A percentile compares a stretch with the other conserved stretches of the same genome.
Conservation (phyloP, 1,140 invertebrate species). For the Lasaia peninsularis region DNA sequence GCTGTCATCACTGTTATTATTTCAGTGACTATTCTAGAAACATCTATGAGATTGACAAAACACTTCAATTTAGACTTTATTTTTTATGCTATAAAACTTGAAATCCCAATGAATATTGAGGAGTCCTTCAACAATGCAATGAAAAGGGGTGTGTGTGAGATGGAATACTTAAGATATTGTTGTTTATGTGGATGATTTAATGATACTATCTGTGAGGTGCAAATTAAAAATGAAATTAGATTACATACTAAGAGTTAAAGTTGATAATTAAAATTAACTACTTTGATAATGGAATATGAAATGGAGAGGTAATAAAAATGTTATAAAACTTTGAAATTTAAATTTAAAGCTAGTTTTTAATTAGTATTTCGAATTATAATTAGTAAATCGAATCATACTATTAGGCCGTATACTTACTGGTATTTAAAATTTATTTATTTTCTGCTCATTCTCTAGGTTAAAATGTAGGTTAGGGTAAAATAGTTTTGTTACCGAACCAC, state of each 20-base stretch:
- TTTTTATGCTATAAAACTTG: neutral
- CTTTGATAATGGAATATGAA: neutral
- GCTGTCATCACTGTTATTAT: conserved; percentile 51
- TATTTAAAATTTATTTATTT: too few relatives aligned
- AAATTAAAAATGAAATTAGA: conserved; percentile 15
- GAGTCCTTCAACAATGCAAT: conserved; percentile 9
- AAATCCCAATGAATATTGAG: neutral
- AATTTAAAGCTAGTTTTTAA: neutral
- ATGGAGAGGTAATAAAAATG: neutral
- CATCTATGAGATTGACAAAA: conserved; percentile 15
- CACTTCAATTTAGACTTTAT: conserved; percentile 8
- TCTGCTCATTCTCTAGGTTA: too few relatives aligned
- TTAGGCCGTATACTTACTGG: neutral
- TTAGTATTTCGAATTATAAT: neutral
- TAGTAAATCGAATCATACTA: too few relatives aligned
- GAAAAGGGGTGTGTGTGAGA: conserved; percentile 27
- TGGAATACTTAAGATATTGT: conserved; percentile 31
- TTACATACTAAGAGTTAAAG: neutral
- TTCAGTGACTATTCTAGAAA: conserved; percentile 22
- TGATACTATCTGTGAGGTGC: conserved; percentile 22
- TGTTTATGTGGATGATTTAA: conserved; percentile 28
- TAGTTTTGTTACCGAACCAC: too few relatives aligned
- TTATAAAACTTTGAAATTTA: neutral
- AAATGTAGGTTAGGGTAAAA: too few relatives aligned
- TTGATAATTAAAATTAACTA: neutral